Evolutionary conservation across 2,888 invertebrate species (phyloP).

Genomic region (Agrotis clavis): DNA sequence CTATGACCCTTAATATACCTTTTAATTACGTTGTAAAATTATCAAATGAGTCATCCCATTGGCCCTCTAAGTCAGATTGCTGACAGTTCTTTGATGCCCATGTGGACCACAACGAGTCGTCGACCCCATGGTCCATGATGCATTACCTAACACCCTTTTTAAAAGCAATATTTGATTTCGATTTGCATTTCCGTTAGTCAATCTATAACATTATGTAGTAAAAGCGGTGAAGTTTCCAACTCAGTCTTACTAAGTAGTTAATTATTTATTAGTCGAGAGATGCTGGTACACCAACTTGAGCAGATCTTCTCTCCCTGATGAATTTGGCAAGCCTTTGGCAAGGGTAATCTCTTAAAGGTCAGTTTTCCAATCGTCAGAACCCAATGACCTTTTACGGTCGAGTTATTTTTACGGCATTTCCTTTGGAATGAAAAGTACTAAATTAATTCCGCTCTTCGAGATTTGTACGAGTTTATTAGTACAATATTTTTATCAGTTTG

Average conservation of each 20-base stretch:
- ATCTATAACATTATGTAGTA: slow-evolving; percentile 1
- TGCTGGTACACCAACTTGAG: slow-evolving; percentile 15
- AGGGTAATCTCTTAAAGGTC: background rate
- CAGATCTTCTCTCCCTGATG: slow-evolving; percentile 1
- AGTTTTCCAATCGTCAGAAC: slow-evolving; percentile 1
- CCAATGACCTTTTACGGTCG: slow-evolving; percentile 5
- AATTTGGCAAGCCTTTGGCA: background rate
- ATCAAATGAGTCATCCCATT: too few species aligned
- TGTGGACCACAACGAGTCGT: too few species aligned
- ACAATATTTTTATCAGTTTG: background rate
- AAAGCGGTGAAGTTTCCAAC: slow-evolving; percentile 32
- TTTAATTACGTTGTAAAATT: too few species aligned
- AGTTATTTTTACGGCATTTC: slow-evolving; percentile 6
- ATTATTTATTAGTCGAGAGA: slow-evolving; percentile 34
- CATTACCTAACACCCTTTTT: too few species aligned
- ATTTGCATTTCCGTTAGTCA: background rate
- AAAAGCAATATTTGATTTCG: background rate
- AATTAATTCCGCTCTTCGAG: background rate
- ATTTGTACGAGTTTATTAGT: background rate
- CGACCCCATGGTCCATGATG: too few species aligned
- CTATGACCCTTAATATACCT: too few species aligned
- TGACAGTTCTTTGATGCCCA: too few species aligned
- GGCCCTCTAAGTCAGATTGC: too few species aligned
- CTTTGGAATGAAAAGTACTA: background rate
- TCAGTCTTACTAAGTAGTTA: slow-evolving; percentile 29